Base-by-base conservation (phyloP, 2,888 invertebrate genomes). In the Polydrusus tereticollis region DNA sequence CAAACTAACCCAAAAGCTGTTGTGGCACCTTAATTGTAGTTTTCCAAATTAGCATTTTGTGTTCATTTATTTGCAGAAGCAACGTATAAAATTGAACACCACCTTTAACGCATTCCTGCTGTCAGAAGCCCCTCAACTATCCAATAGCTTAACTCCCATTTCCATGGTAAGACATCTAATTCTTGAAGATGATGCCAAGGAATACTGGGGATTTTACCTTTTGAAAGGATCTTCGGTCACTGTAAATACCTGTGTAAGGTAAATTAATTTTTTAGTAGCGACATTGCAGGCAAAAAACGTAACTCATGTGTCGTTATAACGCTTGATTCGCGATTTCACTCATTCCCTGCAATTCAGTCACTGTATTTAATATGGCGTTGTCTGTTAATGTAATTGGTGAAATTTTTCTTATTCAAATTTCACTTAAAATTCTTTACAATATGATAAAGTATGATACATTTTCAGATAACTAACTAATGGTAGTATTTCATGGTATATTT, bases 181-280 rank as follows among this genome's bases (percentile, higher is more conserved):
- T 55, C 85, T 94, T n/a, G 90, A 91, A 69, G 93, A 93, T 78
- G 94, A 94, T 78, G 92, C 92, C 88, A 94, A 93, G 83, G 93
- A 93, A 81, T 94, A 93, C 82, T 94, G 93, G 94, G 94, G 94
- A 1, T 94, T 94, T 84, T 94, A 94, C 80, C 85, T 94, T 45
- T 86, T 93, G 18, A 89, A 89, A 76, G 93, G 93, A 0, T 93
- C 94, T 1, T 88, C 89, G 0, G 92, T 93, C 5, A 92, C 92
- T 0, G 90, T 94, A 0, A 91, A 92, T 0, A 89, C 93, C 62
- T 94, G 94, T 83, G 91, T 92, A 38, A 91, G 92, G 93, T 93
- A 60, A 57, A 21, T 58, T 14, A 41, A 41, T 12, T 8, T 8
- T 36, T 36, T 10, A 36, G 36, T 2, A 26, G 4, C 26, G 4